Conservation (phyloP, 2,888 invertebrate genomes). For the Carabus problematicus region DNA sequence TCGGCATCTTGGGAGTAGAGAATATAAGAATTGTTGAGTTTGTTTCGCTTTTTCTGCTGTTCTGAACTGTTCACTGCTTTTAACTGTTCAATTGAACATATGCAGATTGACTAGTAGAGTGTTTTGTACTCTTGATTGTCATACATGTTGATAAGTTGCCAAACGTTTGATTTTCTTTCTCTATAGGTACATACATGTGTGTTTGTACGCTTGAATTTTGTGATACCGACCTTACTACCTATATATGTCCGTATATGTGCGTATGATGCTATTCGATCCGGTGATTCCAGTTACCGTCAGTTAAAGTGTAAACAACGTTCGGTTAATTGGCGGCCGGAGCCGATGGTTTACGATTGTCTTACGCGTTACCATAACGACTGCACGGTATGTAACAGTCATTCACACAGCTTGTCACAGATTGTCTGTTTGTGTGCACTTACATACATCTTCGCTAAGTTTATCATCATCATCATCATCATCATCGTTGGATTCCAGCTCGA, state of each 20-base stretch:
- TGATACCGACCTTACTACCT: too few species aligned
- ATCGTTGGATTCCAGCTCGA: too few species aligned
- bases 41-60: too few species aligned
- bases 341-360: slow-evolving; percentile 50
- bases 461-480: slow-evolving; percentile 18
- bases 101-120: neutral
- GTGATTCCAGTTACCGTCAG: slow-evolving; percentile 10
- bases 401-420: slow-evolving; percentile 12
- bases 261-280: slow-evolving; percentile 4
- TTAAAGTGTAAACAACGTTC: slow-evolving; percentile 35
- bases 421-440: slow-evolving; percentile 28
- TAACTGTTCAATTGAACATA: too few species aligned
- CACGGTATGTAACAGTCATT: slow-evolving; percentile 48
- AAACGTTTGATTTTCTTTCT: neutral
- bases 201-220: neutral
- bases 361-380: slow-evolving; percentile 53
- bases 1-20: too few species aligned
- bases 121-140: neutral
- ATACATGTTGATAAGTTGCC: neutral
- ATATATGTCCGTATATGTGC: slow-evolving; percentile 13
- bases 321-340: slow-evolving; percentile 32
- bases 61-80: too few species aligned
- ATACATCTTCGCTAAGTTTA: slow-evolving; percentile 30
- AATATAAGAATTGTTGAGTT: too few species aligned
- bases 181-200: neutral